Conservation (phyloP, 2,797 vertebrate genomes). For the Peromyscus nudipes region DNA sequence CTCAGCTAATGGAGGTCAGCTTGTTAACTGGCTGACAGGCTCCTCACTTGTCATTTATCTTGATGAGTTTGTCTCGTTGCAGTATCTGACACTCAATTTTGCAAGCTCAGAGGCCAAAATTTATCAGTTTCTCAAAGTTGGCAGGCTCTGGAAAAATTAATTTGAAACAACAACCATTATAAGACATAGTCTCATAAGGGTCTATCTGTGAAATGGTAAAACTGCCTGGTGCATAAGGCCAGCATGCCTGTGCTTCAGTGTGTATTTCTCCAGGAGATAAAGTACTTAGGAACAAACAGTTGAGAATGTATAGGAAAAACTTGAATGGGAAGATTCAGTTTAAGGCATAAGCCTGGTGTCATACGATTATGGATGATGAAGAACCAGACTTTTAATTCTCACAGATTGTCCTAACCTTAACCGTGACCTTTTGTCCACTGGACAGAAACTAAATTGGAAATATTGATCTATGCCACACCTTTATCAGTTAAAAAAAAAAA, state of each 20-base stretch:
- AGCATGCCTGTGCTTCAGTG: background rate
- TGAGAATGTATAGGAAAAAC: background rate
- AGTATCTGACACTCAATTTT: conserved; percentile 31
- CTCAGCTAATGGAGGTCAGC: background rate
- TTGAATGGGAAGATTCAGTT: background rate
- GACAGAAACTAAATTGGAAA: background rate
- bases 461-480: background rate
- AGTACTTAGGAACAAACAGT: background rate
- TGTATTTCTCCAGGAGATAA: background rate
- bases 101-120: background rate
- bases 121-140: conserved; percentile 44
- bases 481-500: background rate
- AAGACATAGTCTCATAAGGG: background rate
- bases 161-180: background rate
- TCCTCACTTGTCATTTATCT: conserved; percentile 7
- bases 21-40: background rate
- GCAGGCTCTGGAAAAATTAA: background rate
- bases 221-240: background rate
- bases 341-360: background rate
- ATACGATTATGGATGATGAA: background rate
- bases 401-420: background rate
- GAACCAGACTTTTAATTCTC: background rate
- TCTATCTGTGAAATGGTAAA: conserved; percentile 4
- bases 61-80: background rate
- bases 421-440: background rate